Evolutionary conservation across 2,797 vertebrate species (phyloP).

Genomic region (Halcyon badia): DNA sequence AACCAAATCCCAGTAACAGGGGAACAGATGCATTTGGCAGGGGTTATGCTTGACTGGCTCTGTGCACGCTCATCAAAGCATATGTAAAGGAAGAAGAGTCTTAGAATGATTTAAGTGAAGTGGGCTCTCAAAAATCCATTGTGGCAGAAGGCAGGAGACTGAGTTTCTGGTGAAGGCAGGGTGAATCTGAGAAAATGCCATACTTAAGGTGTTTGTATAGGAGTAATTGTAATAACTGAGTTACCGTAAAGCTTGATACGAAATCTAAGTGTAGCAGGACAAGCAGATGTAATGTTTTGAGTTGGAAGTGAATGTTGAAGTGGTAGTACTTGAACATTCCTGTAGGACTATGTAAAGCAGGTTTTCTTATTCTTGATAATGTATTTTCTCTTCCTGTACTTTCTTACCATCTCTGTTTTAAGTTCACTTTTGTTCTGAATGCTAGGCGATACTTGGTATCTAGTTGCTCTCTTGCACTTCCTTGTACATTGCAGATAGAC

Average conservation of each 20-base stretch:
- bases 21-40: neutral
- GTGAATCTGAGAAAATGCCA: neutral
- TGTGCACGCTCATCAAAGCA: neutral
- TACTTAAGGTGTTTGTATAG: neutral
- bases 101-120: neutral
- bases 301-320: neutral
- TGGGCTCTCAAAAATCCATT: neutral
- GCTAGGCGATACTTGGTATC: neutral
- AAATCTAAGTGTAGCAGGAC: neutral
- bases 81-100: neutral
- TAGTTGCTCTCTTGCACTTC: neutral
- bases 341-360: neutral
- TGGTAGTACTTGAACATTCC: neutral
- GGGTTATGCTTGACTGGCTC: neutral
- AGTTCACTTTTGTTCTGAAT: neutral
- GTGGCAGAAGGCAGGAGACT: neutral
- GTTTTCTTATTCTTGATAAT: neutral
- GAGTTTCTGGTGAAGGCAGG: neutral
- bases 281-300: neutral
- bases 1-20: neutral
- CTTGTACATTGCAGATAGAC: neutral
- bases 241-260: neutral
- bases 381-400: neutral
- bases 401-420: neutral
- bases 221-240: neutral